Evolutionary conservation across 2,797 vertebrate species (phyloP).

Genomic region (Muscicapa striata): DNA sequence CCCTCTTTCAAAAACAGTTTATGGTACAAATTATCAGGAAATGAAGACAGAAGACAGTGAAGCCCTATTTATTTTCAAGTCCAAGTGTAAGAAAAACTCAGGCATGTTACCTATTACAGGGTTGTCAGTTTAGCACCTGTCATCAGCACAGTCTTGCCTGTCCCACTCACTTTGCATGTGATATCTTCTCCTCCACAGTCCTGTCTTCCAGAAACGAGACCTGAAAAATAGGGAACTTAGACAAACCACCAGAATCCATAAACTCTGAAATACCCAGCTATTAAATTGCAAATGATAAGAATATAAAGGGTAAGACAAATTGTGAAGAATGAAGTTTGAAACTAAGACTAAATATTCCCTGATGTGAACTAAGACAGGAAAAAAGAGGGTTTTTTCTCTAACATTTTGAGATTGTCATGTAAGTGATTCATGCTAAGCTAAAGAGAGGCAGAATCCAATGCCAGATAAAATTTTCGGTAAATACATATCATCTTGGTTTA

Average conservation of each 20-base stretch:
- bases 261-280: not conserved
- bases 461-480: not conserved
- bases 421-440: not conserved
- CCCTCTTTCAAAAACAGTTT: not conserved
- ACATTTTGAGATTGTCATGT: not conserved
- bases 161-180: not conserved
- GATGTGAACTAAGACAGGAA: not conserved
- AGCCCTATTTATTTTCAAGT: not conserved
- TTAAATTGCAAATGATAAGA: not conserved
- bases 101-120: not conserved
- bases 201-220: not conserved
- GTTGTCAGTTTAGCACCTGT: not conserved
- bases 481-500: not conserved
- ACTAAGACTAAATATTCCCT: not conserved
- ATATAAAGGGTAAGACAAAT: not conserved
- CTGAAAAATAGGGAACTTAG: not conserved
- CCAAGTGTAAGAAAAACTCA: not conserved
- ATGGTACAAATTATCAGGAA: not conserved
- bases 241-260: not conserved
- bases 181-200: not conserved
- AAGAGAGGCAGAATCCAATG: not conserved
- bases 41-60: not conserved
- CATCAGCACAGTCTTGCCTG: not conserved
- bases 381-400: accelerated
- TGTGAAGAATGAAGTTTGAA: not conserved